Evolutionary conservation across 2,888 invertebrate genomes (phyloP).

Genomic region (Dryococelus australis): DNA sequence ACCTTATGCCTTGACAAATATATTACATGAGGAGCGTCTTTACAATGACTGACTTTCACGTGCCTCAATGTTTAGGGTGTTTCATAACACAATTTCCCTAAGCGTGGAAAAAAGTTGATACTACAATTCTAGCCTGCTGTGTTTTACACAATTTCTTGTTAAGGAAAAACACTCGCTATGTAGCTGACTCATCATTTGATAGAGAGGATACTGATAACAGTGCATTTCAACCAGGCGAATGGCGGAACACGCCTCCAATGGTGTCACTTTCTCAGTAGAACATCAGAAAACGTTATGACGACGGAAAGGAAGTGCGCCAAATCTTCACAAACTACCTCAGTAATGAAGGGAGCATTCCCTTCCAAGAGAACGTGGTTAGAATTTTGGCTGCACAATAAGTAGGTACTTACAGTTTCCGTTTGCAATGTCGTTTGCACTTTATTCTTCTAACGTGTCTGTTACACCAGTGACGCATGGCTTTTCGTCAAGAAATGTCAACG

Average conservation of each 20-base stretch:
- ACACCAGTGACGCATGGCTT: neutral
- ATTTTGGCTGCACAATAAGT: neutral
- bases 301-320: neutral
- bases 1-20: constrained; percentile 16
- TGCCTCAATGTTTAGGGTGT: neutral
- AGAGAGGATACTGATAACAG: constrained; percentile 19
- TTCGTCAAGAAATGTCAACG: constrained; percentile 5
- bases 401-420: too few species aligned
- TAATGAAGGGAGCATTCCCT: constrained; percentile 6
- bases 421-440: neutral
- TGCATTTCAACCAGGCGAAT: neutral
- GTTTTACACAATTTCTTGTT: constrained; percentile 12
- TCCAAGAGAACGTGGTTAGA: constrained; percentile 12
- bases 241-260: neutral
- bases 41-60: neutral
- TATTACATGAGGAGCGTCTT: neutral
- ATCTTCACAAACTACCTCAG: constrained; percentile 11
- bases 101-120: constrained; percentile 1
- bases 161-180: neutral
- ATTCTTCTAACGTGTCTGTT: neutral
- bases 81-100: neutral
- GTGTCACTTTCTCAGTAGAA: neutral
- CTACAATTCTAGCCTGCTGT: neutral
- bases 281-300: neutral
- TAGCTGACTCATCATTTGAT: neutral